A percentile compares a stretch with the other conserved stretches of the same genome.
Conservation (phyloP, 2,797 vertebrate genomes). For the Megalops cyprinoides region DNA sequence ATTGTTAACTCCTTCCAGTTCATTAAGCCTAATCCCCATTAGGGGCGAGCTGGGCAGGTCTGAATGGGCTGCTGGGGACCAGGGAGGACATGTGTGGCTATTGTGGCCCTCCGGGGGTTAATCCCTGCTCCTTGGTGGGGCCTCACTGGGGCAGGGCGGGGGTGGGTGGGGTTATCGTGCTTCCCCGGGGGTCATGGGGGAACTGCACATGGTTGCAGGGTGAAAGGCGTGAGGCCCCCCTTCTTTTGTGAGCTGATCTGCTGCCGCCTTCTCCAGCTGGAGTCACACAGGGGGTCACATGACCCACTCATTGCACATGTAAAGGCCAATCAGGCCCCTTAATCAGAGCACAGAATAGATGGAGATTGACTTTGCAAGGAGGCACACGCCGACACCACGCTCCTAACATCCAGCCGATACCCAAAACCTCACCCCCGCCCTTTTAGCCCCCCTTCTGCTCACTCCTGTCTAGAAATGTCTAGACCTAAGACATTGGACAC, state of each 20-base stretch:
- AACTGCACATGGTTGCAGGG: background rate
- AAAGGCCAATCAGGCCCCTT: conserved; percentile 78
- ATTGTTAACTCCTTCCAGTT: conserved; percentile 98
- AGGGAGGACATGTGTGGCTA: conserved; percentile 84
- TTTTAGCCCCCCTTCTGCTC: too few species aligned
- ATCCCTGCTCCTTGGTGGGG: conserved; percentile 78
- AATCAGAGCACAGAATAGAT: conserved; percentile 73
- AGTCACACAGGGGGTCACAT: conserved; percentile 56
- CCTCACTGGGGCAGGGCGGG: conserved; percentile 43
- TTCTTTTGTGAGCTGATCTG: conserved; percentile 77
- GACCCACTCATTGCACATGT: too few species aligned
- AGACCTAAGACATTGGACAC: too few species aligned
- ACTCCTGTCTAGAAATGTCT: too few species aligned
- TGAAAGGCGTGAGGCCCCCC: conserved; percentile 69
- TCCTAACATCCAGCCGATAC: conserved; percentile 40
- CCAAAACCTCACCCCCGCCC: background rate
- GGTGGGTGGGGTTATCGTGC: too few species aligned
- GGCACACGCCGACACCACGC: conserved; percentile 53
- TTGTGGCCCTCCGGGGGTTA: conserved; percentile 83
- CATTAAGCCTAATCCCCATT: conserved; percentile 96
- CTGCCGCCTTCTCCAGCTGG: conserved; percentile 45
- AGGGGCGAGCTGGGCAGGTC: conserved; percentile 83
- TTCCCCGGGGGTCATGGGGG: background rate
- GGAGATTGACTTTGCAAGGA: conserved; percentile 73
- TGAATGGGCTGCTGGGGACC: conserved; percentile 80